Evolutionary conservation across 2,888 invertebrate species (phyloP).

Genomic region (Agriotes lineatus): DNA sequence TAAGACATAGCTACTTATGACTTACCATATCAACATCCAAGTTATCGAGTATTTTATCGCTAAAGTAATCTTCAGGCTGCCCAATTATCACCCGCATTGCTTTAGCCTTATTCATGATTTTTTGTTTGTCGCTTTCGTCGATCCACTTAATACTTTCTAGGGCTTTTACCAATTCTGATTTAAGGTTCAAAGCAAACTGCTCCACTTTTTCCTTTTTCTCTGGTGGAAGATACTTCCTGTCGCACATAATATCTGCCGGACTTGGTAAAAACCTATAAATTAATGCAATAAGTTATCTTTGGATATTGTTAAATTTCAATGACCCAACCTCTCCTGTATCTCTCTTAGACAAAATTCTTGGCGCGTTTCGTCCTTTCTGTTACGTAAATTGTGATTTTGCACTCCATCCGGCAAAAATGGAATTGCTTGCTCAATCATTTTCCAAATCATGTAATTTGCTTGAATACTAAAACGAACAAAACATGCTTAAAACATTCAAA

Average conservation of each 20-base stretch:
- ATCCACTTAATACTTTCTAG: constrained; percentile 51
- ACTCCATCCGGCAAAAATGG: constrained; percentile 26
- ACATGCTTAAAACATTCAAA: too few species aligned
- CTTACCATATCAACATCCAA: background rate
- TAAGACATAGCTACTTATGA: too few species aligned
- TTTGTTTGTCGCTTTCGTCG: constrained; percentile 47
- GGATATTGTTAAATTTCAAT: too few species aligned
- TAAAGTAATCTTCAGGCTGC: constrained; percentile 16
- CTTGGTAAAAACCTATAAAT: constrained; percentile 20
- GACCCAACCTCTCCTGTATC: constrained; percentile 22
- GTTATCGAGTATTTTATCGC: constrained; percentile 26
- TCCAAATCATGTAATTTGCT: constrained; percentile 56
- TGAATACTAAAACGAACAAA: constrained; percentile 49
- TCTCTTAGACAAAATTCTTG: constrained; percentile 31
- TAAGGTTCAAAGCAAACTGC: constrained; percentile 50
- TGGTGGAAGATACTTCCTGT: constrained; percentile 19
- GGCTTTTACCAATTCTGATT: constrained; percentile 46
- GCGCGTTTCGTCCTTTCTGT: constrained; percentile 4
- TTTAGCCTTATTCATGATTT: constrained; percentile 42
- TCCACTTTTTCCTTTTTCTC: constrained; percentile 43
- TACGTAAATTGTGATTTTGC: background rate
- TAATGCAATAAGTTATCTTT: too few species aligned
- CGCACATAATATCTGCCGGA: constrained; percentile 19
- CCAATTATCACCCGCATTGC: constrained; percentile 51
- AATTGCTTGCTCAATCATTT: constrained; percentile 47